These are phyloP conservation scores for Atrina japonica DNA, from an alignment of 2,888 invertebrate species.

Conservation along the genomic window DNA sequence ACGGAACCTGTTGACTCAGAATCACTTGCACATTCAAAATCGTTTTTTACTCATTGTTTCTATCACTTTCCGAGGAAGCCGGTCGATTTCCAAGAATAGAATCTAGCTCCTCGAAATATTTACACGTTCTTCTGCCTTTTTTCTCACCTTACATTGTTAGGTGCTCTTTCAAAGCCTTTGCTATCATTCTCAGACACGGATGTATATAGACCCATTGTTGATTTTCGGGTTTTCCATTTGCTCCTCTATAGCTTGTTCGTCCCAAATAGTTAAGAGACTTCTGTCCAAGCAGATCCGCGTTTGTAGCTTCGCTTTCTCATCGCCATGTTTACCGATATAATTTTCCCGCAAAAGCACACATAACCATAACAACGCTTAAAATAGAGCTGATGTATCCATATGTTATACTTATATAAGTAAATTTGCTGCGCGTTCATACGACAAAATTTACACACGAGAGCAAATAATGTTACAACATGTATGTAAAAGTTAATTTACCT, in stretches of 20 bases:
- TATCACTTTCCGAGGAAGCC: constrained; percentile 16
- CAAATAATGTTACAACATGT: too few relatives aligned
- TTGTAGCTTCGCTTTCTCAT: too few relatives aligned
- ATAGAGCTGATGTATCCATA: constrained; percentile 1
- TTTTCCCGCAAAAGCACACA: too few relatives aligned
- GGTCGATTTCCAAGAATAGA: constrained; percentile 14
- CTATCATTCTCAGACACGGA: not conserved
- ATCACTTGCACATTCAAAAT: not conserved
- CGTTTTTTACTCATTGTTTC: constrained; percentile 19
- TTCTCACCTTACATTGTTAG: constrained; percentile 24
- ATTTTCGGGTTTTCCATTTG: constrained; percentile 17
- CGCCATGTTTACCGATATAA: too few relatives aligned
- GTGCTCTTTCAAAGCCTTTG: constrained; percentile 11
- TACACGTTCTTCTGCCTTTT: constrained; percentile 26
- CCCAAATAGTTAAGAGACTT: not conserved
- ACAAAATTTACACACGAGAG: constrained; percentile 9
- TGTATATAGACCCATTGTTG: constrained; percentile 9
- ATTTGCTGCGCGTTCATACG: too few relatives aligned
- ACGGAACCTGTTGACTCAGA: constrained; percentile 2
- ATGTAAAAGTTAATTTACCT: too few relatives aligned
- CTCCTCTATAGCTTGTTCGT: constrained; percentile 2
- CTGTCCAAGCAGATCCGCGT: not conserved
- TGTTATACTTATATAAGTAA: too few relatives aligned
- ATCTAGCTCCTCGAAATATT: constrained; percentile 24
- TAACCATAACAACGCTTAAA: too few relatives aligned